Evolutionary conservation across 2,797 vertebrate genomes (phyloP).

Genomic region (Hippoglossus hippoglossus): DNA sequence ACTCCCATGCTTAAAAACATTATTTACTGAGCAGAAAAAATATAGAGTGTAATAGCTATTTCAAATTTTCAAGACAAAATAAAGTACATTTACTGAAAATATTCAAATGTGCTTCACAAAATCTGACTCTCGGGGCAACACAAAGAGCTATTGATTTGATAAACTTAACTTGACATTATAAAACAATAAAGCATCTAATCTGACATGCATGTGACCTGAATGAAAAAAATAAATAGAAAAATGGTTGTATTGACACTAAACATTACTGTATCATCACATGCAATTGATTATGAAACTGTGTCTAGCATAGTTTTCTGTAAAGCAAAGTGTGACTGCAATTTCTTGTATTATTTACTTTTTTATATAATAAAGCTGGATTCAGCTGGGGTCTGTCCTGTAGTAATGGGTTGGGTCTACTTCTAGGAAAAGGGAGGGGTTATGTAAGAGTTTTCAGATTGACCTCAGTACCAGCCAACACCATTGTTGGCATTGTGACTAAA

Average conservation of each 20-base stretch:
- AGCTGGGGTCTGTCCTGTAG: constrained; percentile 4
- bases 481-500: too few species aligned
- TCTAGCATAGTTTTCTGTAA: constrained; percentile 25
- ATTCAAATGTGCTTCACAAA: too few species aligned
- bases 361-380: constrained; percentile 36
- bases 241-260: constrained; percentile 18
- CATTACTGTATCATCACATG: constrained; percentile 28
- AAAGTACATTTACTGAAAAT: too few species aligned
- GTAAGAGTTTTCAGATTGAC: background rate
- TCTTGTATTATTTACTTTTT: constrained; percentile 9
- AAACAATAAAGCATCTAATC: too few species aligned
- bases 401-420: background rate
- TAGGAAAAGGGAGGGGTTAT: constrained; percentile 6
- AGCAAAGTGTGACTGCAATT: constrained; percentile 19
- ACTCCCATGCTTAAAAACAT: background rate
- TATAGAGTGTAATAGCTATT: background rate
- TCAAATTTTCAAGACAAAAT: background rate
- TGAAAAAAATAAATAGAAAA: constrained; percentile 7
- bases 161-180: too few species aligned
- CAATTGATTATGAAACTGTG: constrained; percentile 13
- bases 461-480: background rate
- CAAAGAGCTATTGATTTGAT: too few species aligned
- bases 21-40: background rate
- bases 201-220: too few species aligned
- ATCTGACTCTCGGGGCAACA: too few species aligned